Base-by-base conservation (phyloP, 2,797 vertebrate genomes). In the Enteromius radiatus region DNA sequence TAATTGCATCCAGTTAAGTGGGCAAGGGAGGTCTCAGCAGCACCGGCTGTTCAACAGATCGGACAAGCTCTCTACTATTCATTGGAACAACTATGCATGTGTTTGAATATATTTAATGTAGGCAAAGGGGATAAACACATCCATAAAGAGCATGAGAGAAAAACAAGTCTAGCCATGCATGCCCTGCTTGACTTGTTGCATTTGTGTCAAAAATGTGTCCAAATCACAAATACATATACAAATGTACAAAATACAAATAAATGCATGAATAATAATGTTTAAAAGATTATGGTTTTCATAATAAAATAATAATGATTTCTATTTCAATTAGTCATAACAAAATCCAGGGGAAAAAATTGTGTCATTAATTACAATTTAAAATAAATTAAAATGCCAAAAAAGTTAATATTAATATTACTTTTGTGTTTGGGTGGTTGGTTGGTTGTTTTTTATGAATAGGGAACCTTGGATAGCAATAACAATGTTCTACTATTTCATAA, bases 1-100 rank as follows among this genome's bases (percentile, higher is more conserved):
- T 84, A 84, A 84, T 80, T 76, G 70, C 83, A 80, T 76, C 70
- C 78, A 76, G 77, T 75, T 68, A 75, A 75, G 70, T 67, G 49
- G 77, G 59, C 70, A 67, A 56, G 52, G 49, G 78, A 84, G 83
- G 70, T 78, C 59, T 80, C 68, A 41, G 45, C 28, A 73, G 47
- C 36, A 49, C 47, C 47, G 63, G 26, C 61, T 74, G 83, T 68
- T 80, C 31, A 65, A 73, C 70, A 65, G 59, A 81, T 81, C 45
- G 1, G 23, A 74, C 28, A 38, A 73, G 68, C 41, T 80, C 68
- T 47, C 56, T 45, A 52, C 70, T 65, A 74, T 65, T 45, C 38
- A 52, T 5, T 74, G 54, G 9, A 74, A 70, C 54, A 73, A 49
- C 26, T 63, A 49, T 26, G 28, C 28, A 36, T 80, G 67, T 9